Evolutionary conservation across 2,113 vertebrate genomes (phyloP).

Genomic region (Eubucco bourcierii): DNA sequence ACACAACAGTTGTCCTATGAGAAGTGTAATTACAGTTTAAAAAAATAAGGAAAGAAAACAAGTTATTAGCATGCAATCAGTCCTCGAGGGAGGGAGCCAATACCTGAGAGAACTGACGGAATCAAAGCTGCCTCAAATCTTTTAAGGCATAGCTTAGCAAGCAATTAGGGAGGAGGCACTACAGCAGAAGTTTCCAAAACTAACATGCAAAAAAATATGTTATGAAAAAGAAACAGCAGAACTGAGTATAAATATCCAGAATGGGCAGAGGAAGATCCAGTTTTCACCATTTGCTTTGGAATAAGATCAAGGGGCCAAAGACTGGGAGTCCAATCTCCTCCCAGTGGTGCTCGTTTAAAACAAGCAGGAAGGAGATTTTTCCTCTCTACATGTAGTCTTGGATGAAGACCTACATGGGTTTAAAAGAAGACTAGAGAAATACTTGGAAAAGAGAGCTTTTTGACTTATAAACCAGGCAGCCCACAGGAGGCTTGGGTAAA

Average conservation of each 20-base stretch:
- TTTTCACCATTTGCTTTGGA: not conserved
- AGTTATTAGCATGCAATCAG: constrained; percentile 4
- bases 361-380: not conserved
- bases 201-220: not conserved
- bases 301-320: not conserved
- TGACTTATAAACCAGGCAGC: not conserved
- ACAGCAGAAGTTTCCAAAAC: not conserved
- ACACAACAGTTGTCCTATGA: constrained; percentile 29
- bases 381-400: not conserved
- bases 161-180: not conserved
- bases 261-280: not conserved
- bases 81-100: not conserved
- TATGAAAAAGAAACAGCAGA: not conserved
- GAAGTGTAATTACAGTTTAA: constrained; percentile 51
- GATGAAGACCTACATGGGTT: not conserved
- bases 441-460: not conserved
- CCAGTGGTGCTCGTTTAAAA: not conserved
- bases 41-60: constrained; percentile 17
- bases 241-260: not conserved
- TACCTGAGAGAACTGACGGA: not conserved
- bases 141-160: not conserved
- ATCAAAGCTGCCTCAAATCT: not conserved
- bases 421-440: not conserved
- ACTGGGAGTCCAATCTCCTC: not conserved
- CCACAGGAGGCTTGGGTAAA: not conserved